Evolutionary conservation across 2,797 vertebrate species (phyloP).

Genomic region (Hyperoplus immaculatus): DNA sequence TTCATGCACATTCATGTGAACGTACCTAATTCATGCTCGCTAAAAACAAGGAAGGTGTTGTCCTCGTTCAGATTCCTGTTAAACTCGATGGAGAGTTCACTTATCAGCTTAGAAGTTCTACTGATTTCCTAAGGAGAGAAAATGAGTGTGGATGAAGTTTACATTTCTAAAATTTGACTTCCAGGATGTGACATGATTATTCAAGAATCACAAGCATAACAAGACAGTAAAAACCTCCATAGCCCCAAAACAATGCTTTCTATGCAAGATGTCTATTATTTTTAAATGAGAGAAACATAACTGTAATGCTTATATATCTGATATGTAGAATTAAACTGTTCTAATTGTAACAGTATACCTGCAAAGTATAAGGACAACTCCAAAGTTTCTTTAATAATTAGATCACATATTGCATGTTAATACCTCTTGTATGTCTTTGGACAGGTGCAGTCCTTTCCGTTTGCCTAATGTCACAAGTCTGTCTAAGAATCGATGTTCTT

Average conservation of each 20-base stretch:
- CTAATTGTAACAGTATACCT: not conserved
- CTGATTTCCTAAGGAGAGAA: conserved; percentile 89
- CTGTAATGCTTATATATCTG: not conserved
- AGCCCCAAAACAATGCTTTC: too few species aligned
- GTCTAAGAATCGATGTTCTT: conserved; percentile 91
- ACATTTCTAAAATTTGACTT: not conserved
- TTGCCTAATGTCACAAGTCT: conserved; percentile 91
- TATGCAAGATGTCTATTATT: too few species aligned
- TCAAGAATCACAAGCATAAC: not conserved
- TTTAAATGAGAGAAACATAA: not conserved
- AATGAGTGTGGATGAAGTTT: not conserved
- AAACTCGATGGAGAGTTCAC: conserved; percentile 94
- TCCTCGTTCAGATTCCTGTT: conserved; percentile 96
- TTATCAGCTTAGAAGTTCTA: conserved; percentile 90
- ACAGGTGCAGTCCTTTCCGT: conserved; percentile 93
- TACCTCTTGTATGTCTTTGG: conserved; percentile 90
- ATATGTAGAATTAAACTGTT: not conserved
- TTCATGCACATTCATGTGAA: too few species aligned
- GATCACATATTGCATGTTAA: not conserved
- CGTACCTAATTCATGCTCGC: conserved; percentile 89
- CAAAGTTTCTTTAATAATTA: not conserved
- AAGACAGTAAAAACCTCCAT: not conserved
- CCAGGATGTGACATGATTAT: not conserved
- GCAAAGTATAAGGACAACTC: not conserved
- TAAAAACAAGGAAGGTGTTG: conserved; percentile 88